Percentiles rank a stretch among this genome's conserved stretches.
Conservation (phyloP, 2,797 vertebrate species). For the Pristis pectinata region DNA sequence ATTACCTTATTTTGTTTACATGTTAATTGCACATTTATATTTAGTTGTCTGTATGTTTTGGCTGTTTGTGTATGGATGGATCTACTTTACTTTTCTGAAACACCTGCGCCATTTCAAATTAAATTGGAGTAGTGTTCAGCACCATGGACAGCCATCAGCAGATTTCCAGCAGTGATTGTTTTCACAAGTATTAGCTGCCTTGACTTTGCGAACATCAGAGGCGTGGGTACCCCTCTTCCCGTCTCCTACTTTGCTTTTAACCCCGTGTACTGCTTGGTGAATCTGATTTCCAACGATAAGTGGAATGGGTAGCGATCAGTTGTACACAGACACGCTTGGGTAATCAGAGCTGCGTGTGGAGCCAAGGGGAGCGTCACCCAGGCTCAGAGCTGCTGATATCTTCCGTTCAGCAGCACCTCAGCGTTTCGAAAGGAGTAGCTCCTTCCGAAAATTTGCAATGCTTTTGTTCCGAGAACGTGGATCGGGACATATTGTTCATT, state of each 20-base stretch:
- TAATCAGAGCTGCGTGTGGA: constrained; percentile 61
- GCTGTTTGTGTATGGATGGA: not conserved
- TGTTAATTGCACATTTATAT: not conserved
- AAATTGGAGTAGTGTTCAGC: constrained; percentile 21
- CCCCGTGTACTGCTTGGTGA: not conserved
- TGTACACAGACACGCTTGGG: constrained; percentile 56
- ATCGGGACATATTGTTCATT: not conserved
- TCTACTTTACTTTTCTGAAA: not conserved
- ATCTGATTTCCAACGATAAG: constrained; percentile 10
- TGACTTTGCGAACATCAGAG: not conserved
- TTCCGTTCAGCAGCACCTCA: constrained; percentile 13
- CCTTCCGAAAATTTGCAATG: constrained; percentile 51
- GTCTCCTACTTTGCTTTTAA: not conserved
- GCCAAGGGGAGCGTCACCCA: constrained; percentile 53
- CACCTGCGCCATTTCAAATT: constrained; percentile 33
- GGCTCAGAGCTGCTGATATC: constrained; percentile 22
- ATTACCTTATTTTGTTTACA: not conserved
- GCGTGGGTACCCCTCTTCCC: not conserved
- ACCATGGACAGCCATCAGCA: constrained; percentile 13
- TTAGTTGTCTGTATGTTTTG: not conserved
- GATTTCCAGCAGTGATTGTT: not conserved
- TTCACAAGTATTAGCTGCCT: not conserved
- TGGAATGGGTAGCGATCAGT: constrained; percentile 22
- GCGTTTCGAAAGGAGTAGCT: not conserved
- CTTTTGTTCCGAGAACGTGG: constrained; percentile 53